Base-by-base conservation (phyloP, 2,113 vertebrate genomes). In the Oceanites oceanicus region DNA sequence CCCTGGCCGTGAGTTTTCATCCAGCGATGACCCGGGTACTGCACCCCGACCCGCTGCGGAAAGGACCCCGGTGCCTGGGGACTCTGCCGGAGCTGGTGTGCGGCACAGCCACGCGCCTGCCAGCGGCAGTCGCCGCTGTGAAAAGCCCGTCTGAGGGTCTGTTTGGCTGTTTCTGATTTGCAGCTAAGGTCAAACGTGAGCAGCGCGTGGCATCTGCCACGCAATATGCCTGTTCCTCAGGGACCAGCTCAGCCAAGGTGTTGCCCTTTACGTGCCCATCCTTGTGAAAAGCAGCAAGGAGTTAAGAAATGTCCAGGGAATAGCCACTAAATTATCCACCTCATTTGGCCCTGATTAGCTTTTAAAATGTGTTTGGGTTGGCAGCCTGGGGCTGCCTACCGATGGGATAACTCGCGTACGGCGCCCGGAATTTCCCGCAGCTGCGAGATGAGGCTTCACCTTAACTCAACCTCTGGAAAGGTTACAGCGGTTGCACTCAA, bases 361-460 rank as follows among this genome's bases (percentile, higher is more conserved):
- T 30, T 21, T 19, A 5, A 23, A 42, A 5, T 2, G n/a, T 9
- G 17, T 22, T 53, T 61, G 68, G 30, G 27, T 20, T 53, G 79
- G 80, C 67, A 88, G 52, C 40, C 47, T 20, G 13, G 53, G 76
- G n/a, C 15, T 67, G 90, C 4, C 52, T 6, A 2, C 36, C 8
- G 58, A 4, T 13, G 30, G 76, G 63, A 17, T 47, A 49, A 2
- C 10, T 61, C 9, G 0, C 7, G 0, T 10, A 22, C 53, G 70
- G 78, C 7, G 55, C 55, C 68, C 42, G 32, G 40, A 8, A 1
- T 36, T 53, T 34, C 30, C 88, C 12, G 27, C 70, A 38, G 44
- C 89, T 38, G 55, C 0, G 0, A 30, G 23, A 13, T 0, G 0
- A 30, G 23, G 11, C 36, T 44, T 79, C 40, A 38, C 74, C 86